Evolutionary conservation across 2,888 invertebrate genomes (phyloP).

Genomic region (Camptogramma bilineatum): DNA sequence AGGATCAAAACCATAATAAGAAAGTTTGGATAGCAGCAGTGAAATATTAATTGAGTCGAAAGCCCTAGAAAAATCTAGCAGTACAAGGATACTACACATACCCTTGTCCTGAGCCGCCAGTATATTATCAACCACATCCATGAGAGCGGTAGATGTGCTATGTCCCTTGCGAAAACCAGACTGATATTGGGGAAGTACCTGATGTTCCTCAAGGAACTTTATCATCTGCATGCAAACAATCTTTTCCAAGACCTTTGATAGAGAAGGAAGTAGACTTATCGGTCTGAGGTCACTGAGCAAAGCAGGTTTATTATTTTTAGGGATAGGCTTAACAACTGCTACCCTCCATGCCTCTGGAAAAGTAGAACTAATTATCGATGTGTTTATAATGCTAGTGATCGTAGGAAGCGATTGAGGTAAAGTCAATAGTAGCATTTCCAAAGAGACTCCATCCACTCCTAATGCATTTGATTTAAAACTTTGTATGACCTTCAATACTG

Average conservation of each 20-base stretch:
- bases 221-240: not conserved
- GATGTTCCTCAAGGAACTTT: not conserved
- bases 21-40: not conserved
- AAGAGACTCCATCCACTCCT: not conserved
- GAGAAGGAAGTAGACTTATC: not conserved
- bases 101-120: not conserved
- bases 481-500: not conserved
- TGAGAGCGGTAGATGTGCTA: not conserved
- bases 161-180: not conserved
- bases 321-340: not conserved
- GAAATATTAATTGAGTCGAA: not conserved
- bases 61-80: not conserved
- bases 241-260: not conserved
- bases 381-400: not conserved
- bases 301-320: not conserved
- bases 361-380: not conserved
- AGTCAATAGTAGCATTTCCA: not conserved
- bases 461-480: not conserved
- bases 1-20: not conserved
- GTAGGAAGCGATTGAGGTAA: not conserved
- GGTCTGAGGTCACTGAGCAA: not conserved
- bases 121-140: not conserved
- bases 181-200: not conserved
- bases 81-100: not conserved
- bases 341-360: not conserved